phyloP scores from a whole-genome alignment of 2,113 vertebrate species.

The Heteronetta atricapilla region DNA sequence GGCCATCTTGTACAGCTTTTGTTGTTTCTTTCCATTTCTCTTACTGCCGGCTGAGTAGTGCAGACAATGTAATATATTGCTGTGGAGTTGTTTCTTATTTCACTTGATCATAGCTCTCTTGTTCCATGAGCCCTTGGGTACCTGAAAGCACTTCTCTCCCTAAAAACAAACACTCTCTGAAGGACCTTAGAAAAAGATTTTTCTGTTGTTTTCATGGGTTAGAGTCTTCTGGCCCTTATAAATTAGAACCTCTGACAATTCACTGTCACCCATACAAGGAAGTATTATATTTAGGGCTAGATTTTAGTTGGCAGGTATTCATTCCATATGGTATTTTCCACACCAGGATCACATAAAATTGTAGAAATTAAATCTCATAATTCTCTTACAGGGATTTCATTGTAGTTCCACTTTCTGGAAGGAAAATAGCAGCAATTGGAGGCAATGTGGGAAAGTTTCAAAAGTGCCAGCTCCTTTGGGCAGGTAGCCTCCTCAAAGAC shows the following conservation, averaged over 20 bases:
- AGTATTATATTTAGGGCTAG: background rate
- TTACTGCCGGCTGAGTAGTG: background rate
- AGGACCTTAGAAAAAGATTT: background rate
- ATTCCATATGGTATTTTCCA: conserved; percentile 25
- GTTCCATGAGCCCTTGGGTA: background rate
- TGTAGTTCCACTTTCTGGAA: background rate
- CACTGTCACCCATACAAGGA: background rate
- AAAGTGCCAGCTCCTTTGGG: background rate
- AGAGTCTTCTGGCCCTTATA: background rate
- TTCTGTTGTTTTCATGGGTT: background rate
- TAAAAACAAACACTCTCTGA: background rate
- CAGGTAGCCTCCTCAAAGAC: background rate
- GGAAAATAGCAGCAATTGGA: background rate
- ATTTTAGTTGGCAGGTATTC: conserved; percentile 37
- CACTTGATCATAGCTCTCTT: rapidly evolving
- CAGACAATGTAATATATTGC: background rate
- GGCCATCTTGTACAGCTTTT: background rate
- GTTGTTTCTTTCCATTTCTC: background rate
- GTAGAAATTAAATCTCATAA: background rate
- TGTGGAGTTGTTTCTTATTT: background rate
- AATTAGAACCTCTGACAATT: conserved; percentile 24
- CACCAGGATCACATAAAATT: background rate
- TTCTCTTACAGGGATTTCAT: background rate
- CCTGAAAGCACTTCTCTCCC: background rate
- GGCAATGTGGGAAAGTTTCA: background rate